These are phyloP conservation scores for Leptoclinus maculatus DNA, from an alignment of 2,797 vertebrate species.

Conservation along the genomic window DNA sequence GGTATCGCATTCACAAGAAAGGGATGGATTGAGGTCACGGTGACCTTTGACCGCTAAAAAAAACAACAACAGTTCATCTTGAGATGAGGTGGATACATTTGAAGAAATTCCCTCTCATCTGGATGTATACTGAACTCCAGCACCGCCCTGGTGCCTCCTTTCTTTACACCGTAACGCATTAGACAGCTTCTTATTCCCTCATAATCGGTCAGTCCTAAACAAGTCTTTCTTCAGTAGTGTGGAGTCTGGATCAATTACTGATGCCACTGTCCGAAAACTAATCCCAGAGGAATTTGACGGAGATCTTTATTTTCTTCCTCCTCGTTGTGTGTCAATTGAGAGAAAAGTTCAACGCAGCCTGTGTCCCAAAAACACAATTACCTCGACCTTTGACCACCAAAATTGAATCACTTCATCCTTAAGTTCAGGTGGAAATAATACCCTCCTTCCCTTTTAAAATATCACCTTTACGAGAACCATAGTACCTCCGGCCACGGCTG, in stretches of 20 bases:
- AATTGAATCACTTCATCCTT: not conserved
- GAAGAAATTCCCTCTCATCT: constrained; percentile 73
- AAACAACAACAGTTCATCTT: not conserved
- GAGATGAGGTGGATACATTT: not conserved
- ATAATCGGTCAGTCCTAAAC: too few species aligned
- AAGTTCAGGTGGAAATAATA: not conserved
- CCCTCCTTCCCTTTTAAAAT: too few species aligned
- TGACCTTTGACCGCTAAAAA: not conserved
- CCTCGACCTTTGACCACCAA: not conserved
- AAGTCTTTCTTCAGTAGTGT: too few species aligned
- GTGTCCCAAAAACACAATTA: too few species aligned
- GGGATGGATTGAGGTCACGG: not conserved
- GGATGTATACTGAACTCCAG: constrained; percentile 97
- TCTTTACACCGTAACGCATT: constrained; percentile 93
- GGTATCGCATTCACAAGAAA: not conserved
- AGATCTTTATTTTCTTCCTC: too few species aligned
- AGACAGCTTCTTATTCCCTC: constrained; percentile 91
- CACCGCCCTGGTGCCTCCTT: constrained; percentile 94
- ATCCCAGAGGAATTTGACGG: too few species aligned
- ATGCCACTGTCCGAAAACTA: too few species aligned
- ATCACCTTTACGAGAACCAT: too few species aligned
- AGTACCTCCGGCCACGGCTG: too few species aligned
- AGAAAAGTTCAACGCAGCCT: too few species aligned
- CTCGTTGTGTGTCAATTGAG: too few species aligned
- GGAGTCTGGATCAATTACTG: too few species aligned